Base-by-base conservation (phyloP, 2,113 vertebrate species). In the Potamarius usumacintae region DNA sequence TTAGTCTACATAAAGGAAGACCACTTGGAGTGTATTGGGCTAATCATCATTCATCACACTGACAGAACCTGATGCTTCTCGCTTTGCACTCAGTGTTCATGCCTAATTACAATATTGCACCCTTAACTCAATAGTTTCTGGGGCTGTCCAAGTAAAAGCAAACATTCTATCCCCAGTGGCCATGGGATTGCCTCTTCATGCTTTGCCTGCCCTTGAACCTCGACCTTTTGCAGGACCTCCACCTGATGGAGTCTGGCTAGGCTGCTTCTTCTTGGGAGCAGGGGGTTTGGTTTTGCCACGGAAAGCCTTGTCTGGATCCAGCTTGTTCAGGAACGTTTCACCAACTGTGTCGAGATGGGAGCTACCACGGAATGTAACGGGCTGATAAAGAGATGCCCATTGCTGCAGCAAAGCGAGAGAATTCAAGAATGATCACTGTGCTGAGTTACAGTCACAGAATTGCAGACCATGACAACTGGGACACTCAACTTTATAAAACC, bases 371-470 rank as follows among this genome's bases (percentile, higher is more conserved):
- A 95, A 95, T 15, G 94, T 97, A 93, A 99, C 95, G 27, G 98
- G 98, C 86, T 97, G 98, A 92, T 98, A 99, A 93, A 99, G 96
- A 83, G 96, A 97, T 86, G 97, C 97, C 98, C 98, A 99, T 92
- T 99, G 98, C 98, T 99, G 95, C 78, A 88, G 25, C 30, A 63
- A 0, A 82, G 50, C 58, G 1, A 82, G 57, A 27, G 60, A 20
- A 48, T 30, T 62, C 5, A 74, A 34, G 14, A 57, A 48, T 42
- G 11, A 85, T 58, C 83, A 74, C 52, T 53, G 63, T 34, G 50
- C 65, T 25, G n/a, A 1, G 10, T 18, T 57, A 12, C 14, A 30
- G 18, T 81, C 17, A 34, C 7, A 81, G 79, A 57, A 52, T 7
- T 17, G 34, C 17, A 84, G 17, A 30, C 20, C 53, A 71, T 8